A percentile compares a stretch with the other conserved stretches of the same genome.
Evolutionary conservation across 2,888 invertebrate genomes (phyloP).

Genomic region (Nasonia oneida): DNA sequence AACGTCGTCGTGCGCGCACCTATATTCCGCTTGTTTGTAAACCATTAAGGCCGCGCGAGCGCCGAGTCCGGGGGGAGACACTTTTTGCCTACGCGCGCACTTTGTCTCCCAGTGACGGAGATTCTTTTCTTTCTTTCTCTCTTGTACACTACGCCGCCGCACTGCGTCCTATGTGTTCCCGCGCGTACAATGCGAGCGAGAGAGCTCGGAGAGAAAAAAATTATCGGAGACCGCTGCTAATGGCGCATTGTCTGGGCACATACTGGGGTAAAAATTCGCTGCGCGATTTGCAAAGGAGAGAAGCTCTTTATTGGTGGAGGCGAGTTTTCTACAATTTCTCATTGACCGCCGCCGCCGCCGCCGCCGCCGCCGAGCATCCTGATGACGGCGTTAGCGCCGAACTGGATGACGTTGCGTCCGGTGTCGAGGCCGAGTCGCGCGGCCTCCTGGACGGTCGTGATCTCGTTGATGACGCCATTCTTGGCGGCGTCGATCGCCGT

Average conservation of each 20-base stretch:
- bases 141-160: background rate
- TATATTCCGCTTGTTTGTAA: slow-evolving; percentile 50
- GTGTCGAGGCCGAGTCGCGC: slow-evolving; percentile 46
- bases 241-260: background rate
- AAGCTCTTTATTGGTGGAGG: background rate
- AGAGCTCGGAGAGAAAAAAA: background rate
- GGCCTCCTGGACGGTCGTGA: slow-evolving; percentile 47
- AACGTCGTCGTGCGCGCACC: slow-evolving; percentile 1
- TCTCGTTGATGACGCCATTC: slow-evolving; percentile 37
- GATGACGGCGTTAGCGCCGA: slow-evolving; percentile 41
- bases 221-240: background rate
- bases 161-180: background rate
- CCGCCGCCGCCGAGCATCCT: slow-evolving; percentile 30
- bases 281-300: background rate
- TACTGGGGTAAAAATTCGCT: background rate
- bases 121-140: slow-evolving; percentile 4
- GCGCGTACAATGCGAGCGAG: background rate
- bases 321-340: background rate
- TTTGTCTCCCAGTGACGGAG: background rate
- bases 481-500: slow-evolving; percentile 51
- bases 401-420: slow-evolving; percentile 44
- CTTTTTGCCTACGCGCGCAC: background rate
- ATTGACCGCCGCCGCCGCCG: slow-evolving; percentile 19
- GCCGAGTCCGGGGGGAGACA: background rate
- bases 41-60: slow-evolving; percentile 43